Conservation (phyloP, 1,140 invertebrate species). For the Choristoneura fumiferana region DNA sequence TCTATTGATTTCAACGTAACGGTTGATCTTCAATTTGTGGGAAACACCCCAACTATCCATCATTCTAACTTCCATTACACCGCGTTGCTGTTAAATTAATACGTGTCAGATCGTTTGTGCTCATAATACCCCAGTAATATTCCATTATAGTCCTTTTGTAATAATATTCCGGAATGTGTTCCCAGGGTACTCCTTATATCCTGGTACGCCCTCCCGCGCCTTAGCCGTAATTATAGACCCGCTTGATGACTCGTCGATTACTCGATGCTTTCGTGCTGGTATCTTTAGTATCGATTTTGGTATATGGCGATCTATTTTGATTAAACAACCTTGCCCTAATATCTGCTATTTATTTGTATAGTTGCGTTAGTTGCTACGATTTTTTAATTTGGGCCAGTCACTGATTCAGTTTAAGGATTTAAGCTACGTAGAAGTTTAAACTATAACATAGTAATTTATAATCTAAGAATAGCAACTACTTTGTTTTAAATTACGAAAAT, state of each 20-base stretch:
- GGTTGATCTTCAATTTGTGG: background rate
- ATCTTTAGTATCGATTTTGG: background rate
- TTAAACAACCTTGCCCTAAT: too few relatives aligned
- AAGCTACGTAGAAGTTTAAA: too few relatives aligned
- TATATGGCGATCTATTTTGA: too few relatives aligned
- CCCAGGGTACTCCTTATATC: slow-evolving; percentile 10
- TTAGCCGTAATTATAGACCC: slow-evolving; percentile 7
- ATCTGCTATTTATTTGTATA: too few relatives aligned
- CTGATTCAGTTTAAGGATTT: too few relatives aligned
- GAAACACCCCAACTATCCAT: background rate
- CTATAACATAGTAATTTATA: too few relatives aligned
- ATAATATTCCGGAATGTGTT: background rate
- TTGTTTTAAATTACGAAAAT: too few relatives aligned
- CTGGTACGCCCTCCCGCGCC: slow-evolving; percentile 11
- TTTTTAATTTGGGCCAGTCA: too few relatives aligned
- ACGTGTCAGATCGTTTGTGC: slow-evolving; percentile 8
- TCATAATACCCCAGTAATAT: slow-evolving; percentile 13
- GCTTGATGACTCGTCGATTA: slow-evolving; percentile 14
- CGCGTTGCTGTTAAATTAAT: slow-evolving; percentile 5
- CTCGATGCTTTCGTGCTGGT: slow-evolving; percentile 11
- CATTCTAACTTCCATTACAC: background rate
- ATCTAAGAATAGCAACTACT: too few relatives aligned
- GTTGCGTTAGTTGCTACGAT: too few relatives aligned
- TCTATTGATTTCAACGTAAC: background rate
- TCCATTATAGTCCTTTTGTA: slow-evolving; percentile 6